Evolutionary conservation across 2,888 invertebrate species (phyloP).

Genomic region (Drosophila antonietae): DNA sequence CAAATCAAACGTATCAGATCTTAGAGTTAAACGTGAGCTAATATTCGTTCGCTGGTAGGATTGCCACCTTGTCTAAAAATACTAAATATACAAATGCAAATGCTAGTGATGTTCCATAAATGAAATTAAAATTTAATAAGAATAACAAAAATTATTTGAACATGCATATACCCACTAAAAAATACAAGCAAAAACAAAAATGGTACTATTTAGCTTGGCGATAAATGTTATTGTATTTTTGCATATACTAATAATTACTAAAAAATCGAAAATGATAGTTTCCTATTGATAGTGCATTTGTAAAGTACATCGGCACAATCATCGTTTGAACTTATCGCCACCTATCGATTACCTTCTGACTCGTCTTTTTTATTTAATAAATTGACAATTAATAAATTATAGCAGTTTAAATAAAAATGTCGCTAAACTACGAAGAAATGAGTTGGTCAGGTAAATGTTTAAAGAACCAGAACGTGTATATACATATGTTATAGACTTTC

Average conservation of each 20-base stretch:
- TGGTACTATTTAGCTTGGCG: no score
- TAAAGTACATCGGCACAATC: neutral
- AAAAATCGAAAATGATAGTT: neutral
- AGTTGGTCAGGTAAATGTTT: conserved; percentile 85
- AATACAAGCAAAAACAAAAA: no score
- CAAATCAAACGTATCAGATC: conserved; percentile 2
- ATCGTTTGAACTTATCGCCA: neutral
- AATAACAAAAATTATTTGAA: no score
- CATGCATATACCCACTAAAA: no score
- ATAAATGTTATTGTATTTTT: no score
- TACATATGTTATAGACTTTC: neutral
- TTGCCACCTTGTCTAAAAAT: conserved; percentile 15
- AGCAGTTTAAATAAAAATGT: conserved; percentile 80
- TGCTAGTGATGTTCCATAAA: neutral
- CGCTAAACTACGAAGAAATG: conserved; percentile 86
- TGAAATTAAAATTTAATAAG: neutral
- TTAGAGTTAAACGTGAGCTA: conserved; percentile 15
- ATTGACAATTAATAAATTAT: conserved; percentile 38
- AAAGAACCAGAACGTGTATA: neutral
- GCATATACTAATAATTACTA: no score
- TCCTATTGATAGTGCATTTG: neutral
- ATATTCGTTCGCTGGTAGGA: conserved; percentile 2
- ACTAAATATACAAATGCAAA: no score
- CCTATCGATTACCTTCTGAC: conserved; percentile 34
- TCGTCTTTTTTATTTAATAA: conserved; percentile 28